Evolutionary conservation across 2,113 vertebrate species (phyloP), one percentile per base, ranked within the genome.

Genomic region (Phycodurus eques): DNA sequence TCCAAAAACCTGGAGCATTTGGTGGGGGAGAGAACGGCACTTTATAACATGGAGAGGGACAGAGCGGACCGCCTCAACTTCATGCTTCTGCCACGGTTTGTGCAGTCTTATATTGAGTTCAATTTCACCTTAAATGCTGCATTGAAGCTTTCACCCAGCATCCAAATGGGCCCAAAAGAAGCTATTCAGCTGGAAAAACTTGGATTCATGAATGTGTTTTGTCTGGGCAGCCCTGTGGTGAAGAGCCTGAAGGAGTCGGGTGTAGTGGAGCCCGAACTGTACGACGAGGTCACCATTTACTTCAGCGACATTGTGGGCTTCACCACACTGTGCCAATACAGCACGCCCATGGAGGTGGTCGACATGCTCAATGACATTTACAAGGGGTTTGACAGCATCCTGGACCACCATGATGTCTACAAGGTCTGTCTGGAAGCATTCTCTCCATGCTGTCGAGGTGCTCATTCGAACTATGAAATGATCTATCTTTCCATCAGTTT

Each of bases 221-320:
- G 78, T 42, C 65, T 2, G 54, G 60, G 68, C 56, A 99, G 98
- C 33, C 95, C 95, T 1, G 98, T 98, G 79, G 98, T 99, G 64
- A 95, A 94, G 68, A 97, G 96, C 64, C 92, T 99, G 90, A 98
- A 99, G 91, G 95, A 98, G 88, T 95, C 92, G 0, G 96, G 96
- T 2, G 75, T 80, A 3, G 97, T 99, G 85, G 94, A 98, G 83
- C 95, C 98, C 4, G 98, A 99, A 87, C 89, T 98, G 8, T 99
- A 96, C 64, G 94, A 99, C 33, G 96, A 98, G 84, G 98, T 99
- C 67, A 98, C 96, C 0, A 93, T 99, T 76, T 99, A 99, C 88
- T 99, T 99, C 93, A 99, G 98, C 57, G 98, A 99, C 90, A 98
- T 99, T 5, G 97, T 99, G 11, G 97, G 96, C 19, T 99, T 99